Conservation (phyloP, 2,113 vertebrate species). For the Eleginops maclovinus region DNA sequence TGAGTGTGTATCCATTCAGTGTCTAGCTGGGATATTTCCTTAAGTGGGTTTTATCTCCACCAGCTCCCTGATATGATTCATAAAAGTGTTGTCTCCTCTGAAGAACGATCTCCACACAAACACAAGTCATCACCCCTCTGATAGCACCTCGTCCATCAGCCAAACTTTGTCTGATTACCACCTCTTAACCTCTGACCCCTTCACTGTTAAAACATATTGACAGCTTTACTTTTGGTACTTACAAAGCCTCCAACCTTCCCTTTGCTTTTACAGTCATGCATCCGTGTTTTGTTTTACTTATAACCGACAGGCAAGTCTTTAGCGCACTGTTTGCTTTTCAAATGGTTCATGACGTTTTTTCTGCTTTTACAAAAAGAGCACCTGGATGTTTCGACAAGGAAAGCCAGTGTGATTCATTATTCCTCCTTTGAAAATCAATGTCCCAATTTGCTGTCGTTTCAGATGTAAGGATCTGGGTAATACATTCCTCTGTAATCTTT, state of each 20-base stretch:
- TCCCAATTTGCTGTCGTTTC: slow-evolving; percentile 50
- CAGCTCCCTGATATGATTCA: slow-evolving; percentile 51
- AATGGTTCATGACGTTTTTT: slow-evolving; percentile 71
- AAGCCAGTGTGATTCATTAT: slow-evolving; percentile 53
- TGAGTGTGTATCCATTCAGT: slow-evolving; percentile 55
- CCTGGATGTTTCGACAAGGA: slow-evolving; percentile 59
- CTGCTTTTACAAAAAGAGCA: slow-evolving; percentile 51
- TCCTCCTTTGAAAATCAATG: slow-evolving; percentile 41
- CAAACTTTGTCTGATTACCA: slow-evolving; percentile 69
- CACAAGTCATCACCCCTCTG: slow-evolving; percentile 37
- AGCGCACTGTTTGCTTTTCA: slow-evolving; percentile 64
- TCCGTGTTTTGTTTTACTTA: slow-evolving; percentile 42
- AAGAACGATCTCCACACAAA: slow-evolving; percentile 35
- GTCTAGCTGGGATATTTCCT: slow-evolving; percentile 56
- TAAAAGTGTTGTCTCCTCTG: slow-evolving; percentile 52
- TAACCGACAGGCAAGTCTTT: slow-evolving; percentile 23
- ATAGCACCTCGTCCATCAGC: slow-evolving; percentile 73
- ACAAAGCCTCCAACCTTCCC: slow-evolving; percentile 48
- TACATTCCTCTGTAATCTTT: slow-evolving; percentile 58
- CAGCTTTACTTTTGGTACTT: slow-evolving; percentile 44
- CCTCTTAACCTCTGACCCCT: slow-evolving; percentile 78
- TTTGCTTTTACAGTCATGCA: slow-evolving; percentile 63
- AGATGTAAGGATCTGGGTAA: slow-evolving; percentile 50
- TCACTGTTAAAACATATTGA: slow-evolving; percentile 62
- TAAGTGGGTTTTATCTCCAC: slow-evolving; percentile 65